Base-by-base conservation (phyloP, 1,140 invertebrate species). In the Drosophila suzukii region DNA sequence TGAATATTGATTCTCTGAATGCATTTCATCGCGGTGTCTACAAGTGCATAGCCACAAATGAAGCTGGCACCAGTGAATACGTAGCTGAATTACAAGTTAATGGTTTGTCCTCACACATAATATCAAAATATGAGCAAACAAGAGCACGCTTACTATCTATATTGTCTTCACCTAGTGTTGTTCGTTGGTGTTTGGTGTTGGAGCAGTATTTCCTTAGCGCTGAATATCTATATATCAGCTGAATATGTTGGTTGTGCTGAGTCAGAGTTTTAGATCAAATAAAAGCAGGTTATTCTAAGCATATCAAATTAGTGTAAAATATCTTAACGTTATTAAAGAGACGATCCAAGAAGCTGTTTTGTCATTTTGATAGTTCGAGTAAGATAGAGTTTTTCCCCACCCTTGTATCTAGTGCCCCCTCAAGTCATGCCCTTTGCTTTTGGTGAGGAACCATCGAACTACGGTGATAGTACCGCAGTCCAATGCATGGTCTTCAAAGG, bases 401-500 rank as follows among this genome's bases (percentile, higher is more conserved):
- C 17, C 41, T 12, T 15, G 12, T 17, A n/a, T 36, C 4, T 88
- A 92, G 91, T 92, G 3, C 83, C 95, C 60, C 96, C 96, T 27
- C 94, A 95, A 93, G 95, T 97, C 74, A 94, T 95, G 93, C 95
- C 95, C 54, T 96, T 96, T 91, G 93, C 93, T 50, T 96, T 96
- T 81, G 95, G 95, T 20, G 95, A 96, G 65, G 94, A 95, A 47
- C 94, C 94, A 36, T 93, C 96, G 17, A 95, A 96, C 91, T 94
- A 94, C 60, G 95, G 95, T 36, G 95, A 96, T 78, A 94, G 94
- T 58, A 92, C 91, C 7, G 94, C 94, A 11, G 93, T 94, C 6
- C 93, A 93, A 46, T 98, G 97, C 93, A 95, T 95, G 74, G 94
- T 96, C 20, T 94, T 95, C 79, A 96, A 96, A 91, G 96, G 96